phyloP scores from a whole-genome alignment of 1,140 invertebrate genomes.

The Amphibalanus amphitrite region DNA sequence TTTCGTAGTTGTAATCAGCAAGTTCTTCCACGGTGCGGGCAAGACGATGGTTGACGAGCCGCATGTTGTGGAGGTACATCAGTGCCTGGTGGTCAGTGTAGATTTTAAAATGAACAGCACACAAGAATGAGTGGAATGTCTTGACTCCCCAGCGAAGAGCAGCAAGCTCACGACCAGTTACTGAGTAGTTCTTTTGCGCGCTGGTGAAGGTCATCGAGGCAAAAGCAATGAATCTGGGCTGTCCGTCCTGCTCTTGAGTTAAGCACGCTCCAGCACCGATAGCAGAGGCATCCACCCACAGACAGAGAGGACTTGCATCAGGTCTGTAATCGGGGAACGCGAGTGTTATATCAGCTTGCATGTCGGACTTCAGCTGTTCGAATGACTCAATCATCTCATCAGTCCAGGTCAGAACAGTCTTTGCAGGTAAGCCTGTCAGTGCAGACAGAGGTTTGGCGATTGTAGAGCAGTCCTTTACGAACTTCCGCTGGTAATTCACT shows the following conservation, averaged over 20 bases:
- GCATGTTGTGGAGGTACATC: constrained; percentile 8
- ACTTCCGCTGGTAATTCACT: neutral
- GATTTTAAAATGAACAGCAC: neutral
- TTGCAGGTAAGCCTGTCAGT: neutral
- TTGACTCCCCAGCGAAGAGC: constrained; percentile 29
- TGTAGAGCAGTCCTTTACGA: neutral
- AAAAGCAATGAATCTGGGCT: constrained; percentile 1
- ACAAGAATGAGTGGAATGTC: neutral
- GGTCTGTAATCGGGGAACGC: constrained; percentile 4
- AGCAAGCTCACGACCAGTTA: constrained; percentile 5
- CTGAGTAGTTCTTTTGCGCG: constrained; percentile 3
- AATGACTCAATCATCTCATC: no score
- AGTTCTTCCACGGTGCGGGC: constrained; percentile 24
- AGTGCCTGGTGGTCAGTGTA: constrained; percentile 6
- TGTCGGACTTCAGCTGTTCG: neutral
- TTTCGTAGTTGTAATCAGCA: constrained; percentile 25
- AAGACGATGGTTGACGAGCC: neutral
- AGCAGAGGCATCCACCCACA: constrained; percentile 6
- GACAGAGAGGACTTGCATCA: neutral
- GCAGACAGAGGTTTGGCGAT: neutral
- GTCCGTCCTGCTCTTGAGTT: neutral
- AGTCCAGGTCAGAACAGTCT: neutral
- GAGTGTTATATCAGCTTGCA: neutral
- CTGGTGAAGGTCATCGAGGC: no score
- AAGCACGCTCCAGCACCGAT: constrained; percentile 7